These are phyloP conservation scores for Drosophila simulans DNA, from an alignment of 1,140 invertebrate species.

Conservation along the genomic window DNA sequence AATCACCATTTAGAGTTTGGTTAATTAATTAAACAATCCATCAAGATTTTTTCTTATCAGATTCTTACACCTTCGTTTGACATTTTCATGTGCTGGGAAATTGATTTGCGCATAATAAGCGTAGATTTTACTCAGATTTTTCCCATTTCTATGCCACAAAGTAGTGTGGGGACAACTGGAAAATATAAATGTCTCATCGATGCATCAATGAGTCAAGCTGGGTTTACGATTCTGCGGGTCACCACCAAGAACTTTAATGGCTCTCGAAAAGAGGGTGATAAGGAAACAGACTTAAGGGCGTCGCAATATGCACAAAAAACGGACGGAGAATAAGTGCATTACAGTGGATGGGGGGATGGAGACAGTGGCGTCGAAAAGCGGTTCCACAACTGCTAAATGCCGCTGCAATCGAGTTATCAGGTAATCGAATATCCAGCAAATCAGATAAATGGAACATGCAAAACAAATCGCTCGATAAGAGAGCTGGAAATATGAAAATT, in stretches of 20 bases:
- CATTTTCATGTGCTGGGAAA: constrained; percentile 10
- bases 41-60: constrained; percentile 24
- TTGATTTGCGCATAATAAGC: constrained; percentile 3
- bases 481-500: constrained; percentile 19
- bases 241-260: constrained; percentile 59
- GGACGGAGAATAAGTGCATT: not conserved
- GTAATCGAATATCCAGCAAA: constrained; percentile 48
- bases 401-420: constrained; percentile 51
- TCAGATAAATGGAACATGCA: constrained; percentile 77
- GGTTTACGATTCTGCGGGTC: constrained; percentile 53
- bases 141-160: not conserved
- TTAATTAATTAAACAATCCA: constrained; percentile 38
- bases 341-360: not conserved
- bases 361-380: not conserved
- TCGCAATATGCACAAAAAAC: constrained; percentile 27
- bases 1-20: constrained; percentile 21
- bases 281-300: constrained; percentile 67
- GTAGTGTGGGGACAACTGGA: not conserved
- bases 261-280: constrained; percentile 37
- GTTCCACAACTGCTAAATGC: constrained; percentile 36
- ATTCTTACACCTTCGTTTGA: not conserved
- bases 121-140: constrained; percentile 22
- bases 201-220: constrained; percentile 39
- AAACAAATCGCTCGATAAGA: constrained; percentile 78
- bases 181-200: constrained; percentile 22